A percentile compares a stretch with the other conserved stretches of the same genome.
phyloP scores from a whole-genome alignment of 2,113 vertebrate species.

The Sakesphorus luctuosus region DNA sequence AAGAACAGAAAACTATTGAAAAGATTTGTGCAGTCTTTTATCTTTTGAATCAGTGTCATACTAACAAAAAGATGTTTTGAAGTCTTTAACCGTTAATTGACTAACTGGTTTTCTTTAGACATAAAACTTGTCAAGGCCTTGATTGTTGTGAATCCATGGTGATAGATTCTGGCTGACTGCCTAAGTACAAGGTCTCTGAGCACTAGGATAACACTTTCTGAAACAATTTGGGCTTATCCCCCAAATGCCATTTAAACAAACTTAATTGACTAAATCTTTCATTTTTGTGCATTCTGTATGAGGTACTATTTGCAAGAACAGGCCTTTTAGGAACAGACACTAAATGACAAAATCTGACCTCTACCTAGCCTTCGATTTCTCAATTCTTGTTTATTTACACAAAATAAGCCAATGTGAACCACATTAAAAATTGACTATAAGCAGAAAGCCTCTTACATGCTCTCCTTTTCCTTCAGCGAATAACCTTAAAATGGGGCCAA shows the following conservation, averaged over 20 bases:
- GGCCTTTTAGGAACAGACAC: neutral
- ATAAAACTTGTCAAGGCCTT: slow-evolving; percentile 55
- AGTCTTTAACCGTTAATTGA: slow-evolving; percentile 64
- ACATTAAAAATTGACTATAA: slow-evolving; percentile 23
- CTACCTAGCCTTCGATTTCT: slow-evolving; percentile 44
- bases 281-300: slow-evolving; percentile 4
- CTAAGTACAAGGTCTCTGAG: slow-evolving; percentile 46
- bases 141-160: slow-evolving; percentile 45
- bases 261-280: slow-evolving; percentile 55
- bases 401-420: slow-evolving; percentile 38
- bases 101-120: slow-evolving; percentile 64
- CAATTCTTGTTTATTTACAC: slow-evolving; percentile 52
- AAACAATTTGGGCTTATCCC: slow-evolving; percentile 24
- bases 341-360: slow-evolving; percentile 40
- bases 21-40: slow-evolving; percentile 46
- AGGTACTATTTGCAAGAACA: neutral
- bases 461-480: slow-evolving; percentile 23
- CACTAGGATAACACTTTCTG: slow-evolving; percentile 27
- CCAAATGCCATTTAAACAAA: slow-evolving; percentile 62
- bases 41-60: slow-evolving; percentile 54
- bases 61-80: slow-evolving; percentile 69
- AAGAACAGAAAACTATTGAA: slow-evolving; percentile 49
- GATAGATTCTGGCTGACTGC: slow-evolving; percentile 51
- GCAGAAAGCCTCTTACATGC: neutral
- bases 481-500: neutral